A percentile compares a stretch with the other conserved stretches of the same genome.
Conservation (phyloP, 2,113 vertebrate species). For the Rhea pennata region DNA sequence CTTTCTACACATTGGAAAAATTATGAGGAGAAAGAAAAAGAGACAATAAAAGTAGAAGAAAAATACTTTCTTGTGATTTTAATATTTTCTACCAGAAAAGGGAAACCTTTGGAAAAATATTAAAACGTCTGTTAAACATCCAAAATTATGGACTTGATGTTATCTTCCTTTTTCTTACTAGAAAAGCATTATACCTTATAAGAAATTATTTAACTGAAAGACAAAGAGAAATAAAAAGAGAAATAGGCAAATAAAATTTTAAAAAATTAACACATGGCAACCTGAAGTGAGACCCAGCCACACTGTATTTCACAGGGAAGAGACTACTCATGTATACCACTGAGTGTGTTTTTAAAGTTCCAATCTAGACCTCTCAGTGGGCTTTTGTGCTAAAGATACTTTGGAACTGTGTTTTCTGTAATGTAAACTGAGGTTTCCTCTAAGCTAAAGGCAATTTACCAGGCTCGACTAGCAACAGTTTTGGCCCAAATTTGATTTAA, state of each 20-base stretch:
- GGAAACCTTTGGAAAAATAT: background rate
- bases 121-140: background rate
- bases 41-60: background rate
- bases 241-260: background rate
- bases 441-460: background rate
- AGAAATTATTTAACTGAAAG: background rate
- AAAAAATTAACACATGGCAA: background rate
- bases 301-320: background rate
- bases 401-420: background rate
- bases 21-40: accelerated
- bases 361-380: background rate
- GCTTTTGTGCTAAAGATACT: background rate
- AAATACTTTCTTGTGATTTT: accelerated
- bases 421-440: accelerated
- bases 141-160: background rate
- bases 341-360: accelerated
- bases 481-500: background rate
- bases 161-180: background rate
- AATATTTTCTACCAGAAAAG: background rate
- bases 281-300: background rate
- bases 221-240: background rate
- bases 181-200: background rate
- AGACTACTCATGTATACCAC: background rate
- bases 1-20: background rate
- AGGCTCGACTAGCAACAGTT: accelerated